Evolutionary conservation across 2,113 vertebrate species (phyloP).

Genomic region (Cryptomyrus ogoouensis): DNA sequence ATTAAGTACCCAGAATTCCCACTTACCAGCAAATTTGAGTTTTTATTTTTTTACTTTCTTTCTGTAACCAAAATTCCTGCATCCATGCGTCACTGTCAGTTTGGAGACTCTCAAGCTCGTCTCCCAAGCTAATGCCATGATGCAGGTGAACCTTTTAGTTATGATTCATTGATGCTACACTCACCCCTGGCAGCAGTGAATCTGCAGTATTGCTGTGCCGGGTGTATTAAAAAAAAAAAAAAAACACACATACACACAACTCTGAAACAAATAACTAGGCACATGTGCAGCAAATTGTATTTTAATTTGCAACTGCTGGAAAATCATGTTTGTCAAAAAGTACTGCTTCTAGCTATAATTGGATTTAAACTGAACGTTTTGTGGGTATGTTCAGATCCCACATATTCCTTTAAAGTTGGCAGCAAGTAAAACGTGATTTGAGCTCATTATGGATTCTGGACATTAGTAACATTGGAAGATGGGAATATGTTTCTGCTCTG

Average conservation of each 20-base stretch:
- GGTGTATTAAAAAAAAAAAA: background rate
- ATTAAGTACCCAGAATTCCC: slow-evolving; percentile 33
- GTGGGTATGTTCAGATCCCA: background rate
- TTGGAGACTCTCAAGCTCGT: background rate
- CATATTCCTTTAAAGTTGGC: background rate
- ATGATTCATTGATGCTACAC: background rate
- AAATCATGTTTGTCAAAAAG: background rate
- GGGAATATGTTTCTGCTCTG: background rate
- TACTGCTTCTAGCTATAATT: background rate
- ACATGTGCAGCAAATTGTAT: background rate
- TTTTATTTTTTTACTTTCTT: background rate
- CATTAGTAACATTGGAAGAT: background rate
- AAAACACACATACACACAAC: background rate
- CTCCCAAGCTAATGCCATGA: slow-evolving; percentile 1
- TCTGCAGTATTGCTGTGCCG: background rate
- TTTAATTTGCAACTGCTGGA: slow-evolving; percentile 3
- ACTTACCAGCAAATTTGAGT: slow-evolving; percentile 10
- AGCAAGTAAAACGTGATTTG: background rate
- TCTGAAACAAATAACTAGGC: background rate
- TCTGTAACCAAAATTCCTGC: background rate
- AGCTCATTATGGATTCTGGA: background rate
- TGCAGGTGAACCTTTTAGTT: slow-evolving; percentile 8
- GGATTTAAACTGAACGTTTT: background rate
- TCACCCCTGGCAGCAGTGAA: background rate
- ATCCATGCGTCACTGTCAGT: background rate